A percentile compares a stretch with the other conserved stretches of the same genome.
Evolutionary conservation across 2,888 invertebrate genomes (phyloP).

Genomic region (Cetonia aurata): DNA sequence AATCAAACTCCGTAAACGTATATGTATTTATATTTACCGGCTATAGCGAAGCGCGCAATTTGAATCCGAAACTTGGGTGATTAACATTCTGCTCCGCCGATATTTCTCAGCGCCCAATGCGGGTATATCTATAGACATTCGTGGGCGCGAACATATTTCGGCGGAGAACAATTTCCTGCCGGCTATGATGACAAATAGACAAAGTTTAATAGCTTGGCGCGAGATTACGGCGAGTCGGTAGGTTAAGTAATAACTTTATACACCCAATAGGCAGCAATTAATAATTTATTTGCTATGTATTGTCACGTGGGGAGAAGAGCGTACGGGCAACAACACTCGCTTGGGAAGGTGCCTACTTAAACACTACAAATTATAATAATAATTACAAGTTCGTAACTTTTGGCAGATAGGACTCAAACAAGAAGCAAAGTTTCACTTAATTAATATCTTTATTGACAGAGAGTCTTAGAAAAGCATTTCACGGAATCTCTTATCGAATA

Average conservation of each 20-base stretch:
- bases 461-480: no score
- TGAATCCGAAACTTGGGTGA: constrained; percentile 41
- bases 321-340: no score
- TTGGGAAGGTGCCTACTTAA: no score
- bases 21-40: not conserved
- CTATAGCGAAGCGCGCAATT: constrained; percentile 18
- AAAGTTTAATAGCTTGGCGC: constrained; percentile 46
- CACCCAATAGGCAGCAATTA: constrained; percentile 44
- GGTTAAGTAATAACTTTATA: constrained; percentile 47
- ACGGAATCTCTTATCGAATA: no score
- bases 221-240: constrained; percentile 35
- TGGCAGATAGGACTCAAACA: no score
- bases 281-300: constrained; percentile 31
- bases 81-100: constrained; percentile 41
- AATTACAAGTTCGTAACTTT: no score
- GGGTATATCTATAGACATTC: no score
- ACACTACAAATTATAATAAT: no score
- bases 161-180: constrained; percentile 43
- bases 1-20: constrained; percentile 17
- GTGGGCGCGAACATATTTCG: constrained; percentile 14
- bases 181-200: constrained; percentile 45
- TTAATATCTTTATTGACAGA: no score
- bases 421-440: no score
- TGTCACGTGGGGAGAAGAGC: no score
- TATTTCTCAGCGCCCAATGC: not conserved